Evolutionary conservation across 92 coral and sea anemone genomes (phyloP).

Genomic region (Epizoanthus scotinus): DNA sequence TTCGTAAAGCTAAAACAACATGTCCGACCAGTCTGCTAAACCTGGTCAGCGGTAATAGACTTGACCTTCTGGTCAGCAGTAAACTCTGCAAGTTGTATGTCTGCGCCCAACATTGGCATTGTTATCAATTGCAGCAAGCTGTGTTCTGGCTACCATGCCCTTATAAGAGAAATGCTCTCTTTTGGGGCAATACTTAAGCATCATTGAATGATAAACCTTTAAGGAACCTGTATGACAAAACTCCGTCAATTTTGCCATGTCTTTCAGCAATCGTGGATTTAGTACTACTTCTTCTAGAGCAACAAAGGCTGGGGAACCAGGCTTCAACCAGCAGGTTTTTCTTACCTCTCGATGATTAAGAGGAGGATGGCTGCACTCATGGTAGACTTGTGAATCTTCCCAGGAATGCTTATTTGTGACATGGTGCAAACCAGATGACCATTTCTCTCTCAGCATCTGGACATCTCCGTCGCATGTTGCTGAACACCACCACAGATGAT

Average conservation of each 20-base stretch:
- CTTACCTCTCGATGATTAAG: constrained; percentile 12
- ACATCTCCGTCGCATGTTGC: constrained; percentile 67
- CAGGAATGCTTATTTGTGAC: constrained; percentile 47
- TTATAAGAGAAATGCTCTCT: constrained; percentile 48
- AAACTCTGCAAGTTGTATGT: too few relatives aligned
- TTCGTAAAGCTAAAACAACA: too few relatives aligned
- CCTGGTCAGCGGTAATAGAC: too few relatives aligned
- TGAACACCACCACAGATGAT: constrained; percentile 68
- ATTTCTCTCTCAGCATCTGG: constrained; percentile 50
- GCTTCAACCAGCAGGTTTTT: constrained; percentile 27
- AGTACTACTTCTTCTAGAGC: constrained; percentile 44
- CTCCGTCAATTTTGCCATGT: constrained; percentile 58
- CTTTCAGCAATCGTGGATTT: constrained; percentile 53
- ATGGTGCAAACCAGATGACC: constrained; percentile 55
- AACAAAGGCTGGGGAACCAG: constrained; percentile 44
- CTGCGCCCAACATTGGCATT: constrained; percentile 33
- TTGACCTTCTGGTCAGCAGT: too few relatives aligned
- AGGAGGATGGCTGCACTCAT: constrained; percentile 51
- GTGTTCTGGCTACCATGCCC: constrained; percentile 51
- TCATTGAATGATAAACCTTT: constrained; percentile 29
- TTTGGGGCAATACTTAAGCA: constrained; percentile 52
- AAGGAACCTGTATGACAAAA: constrained; percentile 59
- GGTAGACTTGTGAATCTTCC: constrained; percentile 40
- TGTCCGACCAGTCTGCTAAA: too few relatives aligned
- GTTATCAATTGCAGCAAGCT: constrained; percentile 53